Evolutionary conservation across 1,140 invertebrate species (phyloP).

Genomic region (Diabrotica undecimpunctata): DNA sequence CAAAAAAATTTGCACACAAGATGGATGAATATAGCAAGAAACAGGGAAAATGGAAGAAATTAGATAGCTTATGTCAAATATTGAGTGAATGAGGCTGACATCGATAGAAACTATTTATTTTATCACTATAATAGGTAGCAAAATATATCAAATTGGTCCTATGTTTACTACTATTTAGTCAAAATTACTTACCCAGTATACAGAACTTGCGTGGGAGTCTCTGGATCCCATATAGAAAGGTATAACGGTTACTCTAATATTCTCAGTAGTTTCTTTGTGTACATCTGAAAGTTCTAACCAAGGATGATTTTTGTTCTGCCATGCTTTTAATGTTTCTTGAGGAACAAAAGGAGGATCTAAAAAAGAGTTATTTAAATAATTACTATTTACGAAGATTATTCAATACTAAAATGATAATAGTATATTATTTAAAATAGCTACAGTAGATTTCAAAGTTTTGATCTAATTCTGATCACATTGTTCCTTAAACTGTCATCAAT

Average conservation of each 20-base stretch:
- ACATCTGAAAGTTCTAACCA: conserved; percentile 96
- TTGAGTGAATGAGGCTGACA: too few relatives aligned
- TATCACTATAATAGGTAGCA: too few relatives aligned
- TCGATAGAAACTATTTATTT: too few relatives aligned
- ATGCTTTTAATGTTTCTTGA: conserved; percentile 86
- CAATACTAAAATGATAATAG: background rate
- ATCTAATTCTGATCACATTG: too few relatives aligned
- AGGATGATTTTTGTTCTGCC: conserved; percentile 97
- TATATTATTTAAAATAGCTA: too few relatives aligned
- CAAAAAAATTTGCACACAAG: too few relatives aligned
- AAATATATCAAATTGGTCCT: too few relatives aligned
- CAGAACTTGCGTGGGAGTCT: conserved; percentile 80
- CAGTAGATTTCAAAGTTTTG: too few relatives aligned
- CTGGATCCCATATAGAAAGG: conserved; percentile 96
- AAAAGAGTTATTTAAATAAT: conserved; percentile 32
- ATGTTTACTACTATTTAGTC: background rate
- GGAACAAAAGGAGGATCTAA: conserved; percentile 81
- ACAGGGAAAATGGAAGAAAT: too few relatives aligned
- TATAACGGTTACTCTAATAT: conserved; percentile 92
- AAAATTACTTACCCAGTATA: conserved; percentile 76
- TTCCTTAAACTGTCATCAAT: too few relatives aligned
- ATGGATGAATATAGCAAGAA: too few relatives aligned
- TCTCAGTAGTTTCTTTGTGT: conserved; percentile 96
- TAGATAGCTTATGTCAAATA: too few relatives aligned
- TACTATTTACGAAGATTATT: background rate